Evolutionary conservation across 2,888 invertebrate species (phyloP), one percentile per base, ranked within the genome.

Genomic region (Drosophila peninsularis): DNA sequence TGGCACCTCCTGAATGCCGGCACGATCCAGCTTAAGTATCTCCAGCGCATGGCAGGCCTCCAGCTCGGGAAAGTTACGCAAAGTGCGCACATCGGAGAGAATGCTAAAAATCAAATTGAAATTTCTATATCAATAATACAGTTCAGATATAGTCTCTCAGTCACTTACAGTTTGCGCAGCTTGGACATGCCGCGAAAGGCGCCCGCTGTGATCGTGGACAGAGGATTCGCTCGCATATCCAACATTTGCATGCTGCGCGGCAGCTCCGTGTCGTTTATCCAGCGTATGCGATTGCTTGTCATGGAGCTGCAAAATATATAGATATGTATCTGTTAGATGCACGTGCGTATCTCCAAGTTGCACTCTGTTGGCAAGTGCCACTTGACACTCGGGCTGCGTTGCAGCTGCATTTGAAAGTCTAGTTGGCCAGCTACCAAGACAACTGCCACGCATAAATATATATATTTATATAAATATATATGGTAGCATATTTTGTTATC

Each of bases 201-300:
- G 79, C 94, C 94, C 34, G 93, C 93, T 90, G 96, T 95, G 67
- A 97, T 94, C 67, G 94, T 94, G 47, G 94, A 92, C 62, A 97
- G 93, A 30, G 97, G 97, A 94, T 98, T 98, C 75, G 96, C 97
- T 83, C 96, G 95, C 82, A 98, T 94, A 90, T 97, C 97, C 42
- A 98, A 93, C 41, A 96, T 94, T 74, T 95, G 94, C 61, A 98
- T 94, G 87, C 95, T 94, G 81, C 94, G 94, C 88, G 94, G 94
- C 88, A 98, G 94, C 77, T 95, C 94, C 63, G 95, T 94, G 58
- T 94, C 94, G n/a, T 94, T 94, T 87, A 98, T 94, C 92, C 94
- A 94, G 90, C 95, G 95, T 90, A 98, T 95, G 80, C 95, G 95
- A 93, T 98, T 98, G 91, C 96, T 95, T 32, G 96, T 96, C 91